A percentile compares a stretch with the other conserved stretches of the same genome.
Conservation (phyloP, 2,797 vertebrate species). For the Helicolenus hilgendorfi region DNA sequence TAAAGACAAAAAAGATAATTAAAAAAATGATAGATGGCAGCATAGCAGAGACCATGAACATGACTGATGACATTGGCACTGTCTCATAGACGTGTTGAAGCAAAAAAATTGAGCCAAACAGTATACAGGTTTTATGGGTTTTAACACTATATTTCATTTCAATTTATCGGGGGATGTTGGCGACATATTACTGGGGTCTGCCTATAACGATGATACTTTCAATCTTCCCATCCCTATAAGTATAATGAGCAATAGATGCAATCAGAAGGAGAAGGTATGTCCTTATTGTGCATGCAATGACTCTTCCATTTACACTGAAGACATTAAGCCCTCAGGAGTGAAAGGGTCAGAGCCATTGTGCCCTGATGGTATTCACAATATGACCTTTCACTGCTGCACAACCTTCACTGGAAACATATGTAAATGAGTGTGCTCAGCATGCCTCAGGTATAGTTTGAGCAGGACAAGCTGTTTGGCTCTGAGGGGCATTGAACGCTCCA, state of each 20-base stretch:
- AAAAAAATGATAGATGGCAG: conserved; percentile 84
- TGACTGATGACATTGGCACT: conserved; percentile 77
- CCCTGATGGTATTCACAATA: conserved; percentile 32
- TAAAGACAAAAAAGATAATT: conserved; percentile 84
- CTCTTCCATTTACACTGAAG: conserved; percentile 22
- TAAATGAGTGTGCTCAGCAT: conserved; percentile 47
- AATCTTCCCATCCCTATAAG: neutral
- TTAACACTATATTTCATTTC: conserved; percentile 56
- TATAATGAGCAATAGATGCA: conserved; percentile 4
- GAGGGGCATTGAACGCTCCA: conserved; percentile 19
- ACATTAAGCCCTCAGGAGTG: neutral
- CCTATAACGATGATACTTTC: conserved; percentile 11
- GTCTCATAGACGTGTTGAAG: conserved; percentile 59
- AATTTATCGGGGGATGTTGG: conserved; percentile 39
- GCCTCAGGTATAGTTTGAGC: conserved; percentile 37
- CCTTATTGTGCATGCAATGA: conserved; percentile 12
- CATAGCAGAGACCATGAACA: conserved; percentile 68
- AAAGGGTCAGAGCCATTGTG: conserved; percentile 30
- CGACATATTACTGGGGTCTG: conserved; percentile 43
- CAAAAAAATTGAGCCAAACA: conserved; percentile 64
- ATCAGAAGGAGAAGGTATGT: neutral
- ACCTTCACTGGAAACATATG: conserved; percentile 52
- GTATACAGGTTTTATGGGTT: conserved; percentile 63
- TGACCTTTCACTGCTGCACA: conserved; percentile 40
- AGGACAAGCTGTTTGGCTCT: conserved; percentile 64